Conservation (phyloP, 2,888 invertebrate species). For the Pyrocoelia pectoralis region DNA sequence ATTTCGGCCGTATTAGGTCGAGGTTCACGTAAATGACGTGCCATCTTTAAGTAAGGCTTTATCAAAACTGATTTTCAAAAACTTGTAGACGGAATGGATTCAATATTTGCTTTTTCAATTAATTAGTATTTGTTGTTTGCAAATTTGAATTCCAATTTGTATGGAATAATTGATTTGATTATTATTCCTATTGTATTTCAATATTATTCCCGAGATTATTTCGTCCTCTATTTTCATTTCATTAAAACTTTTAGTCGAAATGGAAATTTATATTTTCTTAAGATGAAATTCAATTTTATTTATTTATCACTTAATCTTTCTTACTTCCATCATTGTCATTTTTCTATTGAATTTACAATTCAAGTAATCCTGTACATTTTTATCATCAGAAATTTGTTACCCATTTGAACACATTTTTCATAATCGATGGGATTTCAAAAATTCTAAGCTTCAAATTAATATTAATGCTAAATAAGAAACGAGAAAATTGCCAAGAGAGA, state of each 20-base stretch:
- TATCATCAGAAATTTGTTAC: too few relatives aligned
- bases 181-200: constrained; percentile 55
- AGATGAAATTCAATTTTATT: constrained; percentile 7
- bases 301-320: neutral
- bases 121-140: constrained; percentile 56
- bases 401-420: too few relatives aligned
- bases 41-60: neutral
- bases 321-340: neutral
- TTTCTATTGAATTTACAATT: too few relatives aligned
- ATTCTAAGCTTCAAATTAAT: too few relatives aligned
- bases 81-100: constrained; percentile 44
- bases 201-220: constrained; percentile 41
- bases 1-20: neutral
- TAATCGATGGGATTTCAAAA: too few relatives aligned
- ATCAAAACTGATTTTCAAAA: constrained; percentile 46
- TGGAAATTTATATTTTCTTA: constrained; percentile 18
- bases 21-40: neutral
- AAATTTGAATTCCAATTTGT: constrained; percentile 52
- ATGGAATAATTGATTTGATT: constrained; percentile 56
- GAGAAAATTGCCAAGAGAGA: too few relatives aligned
- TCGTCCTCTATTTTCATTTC: constrained; percentile 29
- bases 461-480: too few relatives aligned
- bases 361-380: too few relatives aligned
- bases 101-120: constrained; percentile 57
- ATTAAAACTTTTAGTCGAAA: constrained; percentile 27